A percentile compares a stretch with the other conserved stretches of the same genome.
phyloP scores from a whole-genome alignment of 2,113 vertebrate species.

The Lepisosteus osseus region DNA sequence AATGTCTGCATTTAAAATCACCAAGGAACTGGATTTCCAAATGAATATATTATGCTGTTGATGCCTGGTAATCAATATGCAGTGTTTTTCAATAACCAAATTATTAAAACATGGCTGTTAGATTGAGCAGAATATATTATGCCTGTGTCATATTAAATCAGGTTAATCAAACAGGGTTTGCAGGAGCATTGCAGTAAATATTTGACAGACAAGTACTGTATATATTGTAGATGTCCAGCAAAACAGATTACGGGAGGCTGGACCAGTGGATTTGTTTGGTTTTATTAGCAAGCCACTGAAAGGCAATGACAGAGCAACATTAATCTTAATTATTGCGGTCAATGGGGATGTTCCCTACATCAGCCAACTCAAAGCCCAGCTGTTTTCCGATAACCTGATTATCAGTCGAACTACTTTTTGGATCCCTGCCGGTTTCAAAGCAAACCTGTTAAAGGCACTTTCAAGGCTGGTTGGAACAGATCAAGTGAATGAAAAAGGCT shows the following conservation, averaged over 20 bases:
- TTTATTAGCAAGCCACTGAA: conserved; percentile 18
- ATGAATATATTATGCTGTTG: conserved; percentile 26
- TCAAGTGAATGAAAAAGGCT: too few relatives aligned
- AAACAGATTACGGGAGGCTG: background rate
- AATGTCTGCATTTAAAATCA: conserved; percentile 24
- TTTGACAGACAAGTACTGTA: too few relatives aligned
- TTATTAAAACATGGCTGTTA: too few relatives aligned
- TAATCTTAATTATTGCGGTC: conserved; percentile 44
- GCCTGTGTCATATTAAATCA: too few relatives aligned
- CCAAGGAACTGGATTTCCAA: conserved; percentile 13
- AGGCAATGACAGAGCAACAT: conserved; percentile 35
- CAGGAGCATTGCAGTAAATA: too few relatives aligned
- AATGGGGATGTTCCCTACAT: conserved; percentile 37
- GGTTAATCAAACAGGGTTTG: too few relatives aligned
- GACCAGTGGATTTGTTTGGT: background rate
- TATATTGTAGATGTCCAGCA: background rate
- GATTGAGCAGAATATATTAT: too few relatives aligned
- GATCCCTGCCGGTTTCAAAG: background rate
- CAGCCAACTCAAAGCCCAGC: conserved; percentile 21
- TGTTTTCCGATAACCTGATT: conserved; percentile 35
- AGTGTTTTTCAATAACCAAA: too few relatives aligned
- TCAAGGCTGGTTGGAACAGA: background rate
- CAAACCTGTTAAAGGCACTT: background rate
- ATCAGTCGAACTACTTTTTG: conserved; percentile 29
- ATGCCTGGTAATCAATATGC: too few relatives aligned